Evolutionary conservation across 2,113 vertebrate species (phyloP).

Genomic region (Diphyllodes magnificus): DNA sequence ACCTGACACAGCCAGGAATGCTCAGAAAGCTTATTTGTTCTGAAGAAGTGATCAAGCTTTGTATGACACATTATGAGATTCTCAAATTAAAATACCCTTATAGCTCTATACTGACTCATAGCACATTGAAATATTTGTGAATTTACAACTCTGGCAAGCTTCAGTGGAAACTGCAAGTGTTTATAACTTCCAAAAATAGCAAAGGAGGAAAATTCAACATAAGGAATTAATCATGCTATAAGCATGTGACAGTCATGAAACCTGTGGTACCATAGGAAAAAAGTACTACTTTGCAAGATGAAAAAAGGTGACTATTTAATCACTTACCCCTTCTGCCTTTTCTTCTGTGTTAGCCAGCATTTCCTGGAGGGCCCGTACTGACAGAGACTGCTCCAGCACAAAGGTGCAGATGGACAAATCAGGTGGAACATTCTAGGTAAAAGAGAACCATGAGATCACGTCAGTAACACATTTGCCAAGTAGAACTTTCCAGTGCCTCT

Average conservation of each 20-base stretch:
- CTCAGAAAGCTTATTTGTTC: not conserved
- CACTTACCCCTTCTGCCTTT: conserved; percentile 90
- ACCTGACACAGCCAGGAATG: not conserved
- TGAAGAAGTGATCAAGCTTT: not conserved
- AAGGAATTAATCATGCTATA: not conserved
- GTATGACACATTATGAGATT: not conserved
- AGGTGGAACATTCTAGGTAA: conserved; percentile 91
- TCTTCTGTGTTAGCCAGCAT: conserved; percentile 93
- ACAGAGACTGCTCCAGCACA: conserved; percentile 93
- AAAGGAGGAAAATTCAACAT: not conserved
- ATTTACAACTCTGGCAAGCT: not conserved
- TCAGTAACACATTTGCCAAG: not conserved
- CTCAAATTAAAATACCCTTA: not conserved
- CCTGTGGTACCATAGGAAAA: not conserved
- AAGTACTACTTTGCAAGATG: not conserved
- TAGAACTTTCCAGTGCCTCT: not conserved
- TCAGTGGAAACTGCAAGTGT: not conserved
- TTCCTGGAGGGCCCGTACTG: conserved; percentile 92
- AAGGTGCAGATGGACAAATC: conserved; percentile 98
- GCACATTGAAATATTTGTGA: not conserved
- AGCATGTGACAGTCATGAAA: not conserved
- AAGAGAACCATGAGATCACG: not conserved
- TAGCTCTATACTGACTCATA: not conserved
- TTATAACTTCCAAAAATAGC: not conserved
- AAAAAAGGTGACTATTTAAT: not conserved